Conservation (phyloP, 2,113 vertebrate species). For the Cettia cetti region DNA sequence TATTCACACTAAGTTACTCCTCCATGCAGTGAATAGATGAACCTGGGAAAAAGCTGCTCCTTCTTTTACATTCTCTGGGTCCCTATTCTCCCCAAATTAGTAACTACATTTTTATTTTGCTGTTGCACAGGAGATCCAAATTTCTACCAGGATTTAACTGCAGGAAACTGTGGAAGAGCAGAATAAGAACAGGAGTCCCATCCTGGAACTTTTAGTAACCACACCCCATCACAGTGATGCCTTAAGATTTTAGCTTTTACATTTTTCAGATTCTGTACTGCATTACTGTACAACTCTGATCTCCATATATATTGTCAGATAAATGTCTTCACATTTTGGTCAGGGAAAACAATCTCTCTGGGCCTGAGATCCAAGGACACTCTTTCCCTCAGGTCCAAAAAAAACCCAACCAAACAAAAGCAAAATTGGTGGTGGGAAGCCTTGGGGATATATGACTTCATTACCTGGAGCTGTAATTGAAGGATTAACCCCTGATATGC, state of each 20-base stretch:
- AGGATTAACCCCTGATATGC: not conserved
- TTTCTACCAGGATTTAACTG: not conserved
- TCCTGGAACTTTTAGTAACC: not conserved
- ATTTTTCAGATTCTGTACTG: not conserved
- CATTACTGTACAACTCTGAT: not conserved
- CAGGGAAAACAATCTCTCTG: not conserved
- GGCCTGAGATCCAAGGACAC: not conserved
- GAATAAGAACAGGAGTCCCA: not conserved
- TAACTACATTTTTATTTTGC: not conserved
- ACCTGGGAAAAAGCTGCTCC: not conserved
- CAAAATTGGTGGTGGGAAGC: not conserved
- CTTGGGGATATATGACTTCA: too few relatives aligned
- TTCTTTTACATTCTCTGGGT: not conserved
- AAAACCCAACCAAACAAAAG: not conserved
- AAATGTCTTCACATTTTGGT: not conserved
- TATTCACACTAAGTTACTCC: not conserved
- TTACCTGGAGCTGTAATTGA: not conserved
- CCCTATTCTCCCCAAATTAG: rapidly evolving
- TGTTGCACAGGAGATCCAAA: not conserved
- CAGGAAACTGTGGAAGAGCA: not conserved
- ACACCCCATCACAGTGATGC: not conserved
- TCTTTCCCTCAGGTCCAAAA: too few relatives aligned
- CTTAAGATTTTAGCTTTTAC: not conserved
- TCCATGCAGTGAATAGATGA: not conserved
- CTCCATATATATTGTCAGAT: too few relatives aligned